These are phyloP conservation scores for Sebastes taczanowskii DNA, from an alignment of 2,797 vertebrate species.

Conservation along the genomic window DNA sequence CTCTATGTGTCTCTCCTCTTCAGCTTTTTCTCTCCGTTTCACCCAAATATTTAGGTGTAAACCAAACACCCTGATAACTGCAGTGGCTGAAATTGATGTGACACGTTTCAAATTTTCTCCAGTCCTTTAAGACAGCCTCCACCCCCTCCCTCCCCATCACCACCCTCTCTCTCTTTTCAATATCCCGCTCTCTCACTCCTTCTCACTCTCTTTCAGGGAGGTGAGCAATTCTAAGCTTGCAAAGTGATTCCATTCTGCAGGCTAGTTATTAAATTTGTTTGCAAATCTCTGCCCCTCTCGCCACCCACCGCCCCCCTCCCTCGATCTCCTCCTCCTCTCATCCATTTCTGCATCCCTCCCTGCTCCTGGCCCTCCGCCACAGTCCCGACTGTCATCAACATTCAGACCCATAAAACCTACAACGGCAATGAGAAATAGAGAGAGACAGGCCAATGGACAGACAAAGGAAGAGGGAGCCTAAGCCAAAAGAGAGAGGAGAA, in stretches of 20 bases:
- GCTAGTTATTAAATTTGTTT: constrained; percentile 82
- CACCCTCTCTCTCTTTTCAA: constrained; percentile 43
- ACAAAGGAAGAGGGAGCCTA: constrained; percentile 22
- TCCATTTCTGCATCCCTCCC: constrained; percentile 44
- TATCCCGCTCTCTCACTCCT: constrained; percentile 38
- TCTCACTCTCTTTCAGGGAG: constrained; percentile 63
- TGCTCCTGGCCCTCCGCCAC: constrained; percentile 45
- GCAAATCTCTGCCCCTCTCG: constrained; percentile 70
- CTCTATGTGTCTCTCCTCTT: not conserved
- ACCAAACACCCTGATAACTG: constrained; percentile 60
- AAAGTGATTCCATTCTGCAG: constrained; percentile 80
- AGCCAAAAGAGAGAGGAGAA: constrained; percentile 32
- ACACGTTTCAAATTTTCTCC: constrained; percentile 65
- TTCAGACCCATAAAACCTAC: constrained; percentile 67
- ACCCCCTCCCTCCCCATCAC: constrained; percentile 1
- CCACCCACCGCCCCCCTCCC: constrained; percentile 25
- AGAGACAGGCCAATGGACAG: constrained; percentile 27
- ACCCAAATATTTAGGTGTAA: constrained; percentile 48
- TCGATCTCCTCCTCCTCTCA: constrained; percentile 29
- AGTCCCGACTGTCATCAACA: constrained; percentile 70
- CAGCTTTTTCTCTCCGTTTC: not conserved
- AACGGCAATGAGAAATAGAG: constrained; percentile 34
- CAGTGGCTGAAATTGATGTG: constrained; percentile 69
- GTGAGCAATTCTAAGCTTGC: constrained; percentile 72
- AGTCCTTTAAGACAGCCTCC: constrained; percentile 58